Conservation (phyloP, 2,113 vertebrate genomes). For the Callaeas wilsoni region DNA sequence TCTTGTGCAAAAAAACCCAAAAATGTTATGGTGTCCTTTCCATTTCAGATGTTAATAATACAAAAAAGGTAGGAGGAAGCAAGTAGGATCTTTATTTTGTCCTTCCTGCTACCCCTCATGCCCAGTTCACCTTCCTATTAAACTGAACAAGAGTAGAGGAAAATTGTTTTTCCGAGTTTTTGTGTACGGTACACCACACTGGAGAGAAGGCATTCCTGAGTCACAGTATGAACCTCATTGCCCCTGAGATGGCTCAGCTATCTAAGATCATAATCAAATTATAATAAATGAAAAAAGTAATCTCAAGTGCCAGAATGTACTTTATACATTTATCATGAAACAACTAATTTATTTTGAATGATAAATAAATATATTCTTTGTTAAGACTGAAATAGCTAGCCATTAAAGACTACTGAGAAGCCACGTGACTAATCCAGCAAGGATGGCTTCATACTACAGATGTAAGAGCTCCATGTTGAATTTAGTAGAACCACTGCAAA, state of each 20-base stretch:
- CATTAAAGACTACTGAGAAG: background rate
- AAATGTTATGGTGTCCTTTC: background rate
- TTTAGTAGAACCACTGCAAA: background rate
- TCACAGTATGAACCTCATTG: background rate
- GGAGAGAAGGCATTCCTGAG: background rate
- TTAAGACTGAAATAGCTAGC: background rate
- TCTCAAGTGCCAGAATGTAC: background rate
- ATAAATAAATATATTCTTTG: background rate
- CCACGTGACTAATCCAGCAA: background rate
- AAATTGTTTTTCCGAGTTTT: background rate
- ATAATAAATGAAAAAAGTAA: background rate
- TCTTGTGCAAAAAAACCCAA: background rate
- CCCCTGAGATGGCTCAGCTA: background rate
- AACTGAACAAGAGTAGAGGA: background rate
- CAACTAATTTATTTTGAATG: background rate
- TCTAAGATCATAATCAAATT: background rate
- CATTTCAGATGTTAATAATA: background rate
- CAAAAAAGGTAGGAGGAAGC: background rate
- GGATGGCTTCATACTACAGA: background rate
- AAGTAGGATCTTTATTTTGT: background rate
- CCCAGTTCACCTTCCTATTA: background rate
- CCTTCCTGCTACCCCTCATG: background rate
- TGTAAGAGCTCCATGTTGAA: background rate
- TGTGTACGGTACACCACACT: accelerated
- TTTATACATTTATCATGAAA: background rate